These are phyloP conservation scores for Marmota monax DNA, from an alignment of 2,113 vertebrate genomes.

Conservation along the genomic window DNA sequence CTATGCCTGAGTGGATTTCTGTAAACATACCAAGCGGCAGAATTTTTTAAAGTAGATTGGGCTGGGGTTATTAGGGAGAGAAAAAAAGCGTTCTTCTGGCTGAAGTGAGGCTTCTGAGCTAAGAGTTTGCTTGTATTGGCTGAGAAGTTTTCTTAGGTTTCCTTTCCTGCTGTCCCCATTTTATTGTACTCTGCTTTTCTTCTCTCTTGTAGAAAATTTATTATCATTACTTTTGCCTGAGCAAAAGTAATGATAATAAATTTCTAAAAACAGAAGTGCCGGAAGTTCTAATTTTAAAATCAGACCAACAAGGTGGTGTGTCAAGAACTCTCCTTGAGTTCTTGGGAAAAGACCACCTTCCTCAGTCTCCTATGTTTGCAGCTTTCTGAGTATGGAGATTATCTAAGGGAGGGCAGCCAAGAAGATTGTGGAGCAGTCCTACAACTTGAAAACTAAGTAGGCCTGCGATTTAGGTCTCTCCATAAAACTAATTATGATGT, in stretches of 20 bases:
- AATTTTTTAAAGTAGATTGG: constrained; percentile 32
- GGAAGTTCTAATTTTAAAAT: constrained; percentile 7
- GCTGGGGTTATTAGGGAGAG: not conserved
- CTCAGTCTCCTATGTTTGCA: not conserved
- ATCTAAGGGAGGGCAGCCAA: constrained; percentile 1
- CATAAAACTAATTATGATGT: constrained; percentile 63
- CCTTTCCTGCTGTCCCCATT: not conserved
- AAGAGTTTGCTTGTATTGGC: not conserved
- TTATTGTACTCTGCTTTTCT: not conserved
- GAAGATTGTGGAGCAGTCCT: not conserved
- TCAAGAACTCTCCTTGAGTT: not conserved
- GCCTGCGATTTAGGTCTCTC: not conserved
- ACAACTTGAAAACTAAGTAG: constrained; percentile 44
- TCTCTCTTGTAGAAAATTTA: constrained; percentile 25
- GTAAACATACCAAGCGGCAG: constrained; percentile 44
- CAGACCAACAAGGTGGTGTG: not conserved
- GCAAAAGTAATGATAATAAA: constrained; percentile 35
- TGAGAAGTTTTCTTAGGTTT: not conserved
- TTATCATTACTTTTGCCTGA: not conserved
- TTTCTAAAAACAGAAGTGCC: not conserved
- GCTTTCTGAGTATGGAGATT: not conserved
- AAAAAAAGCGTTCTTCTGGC: not conserved
- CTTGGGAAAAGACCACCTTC: not conserved
- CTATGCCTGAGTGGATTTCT: not conserved
- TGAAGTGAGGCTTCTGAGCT: not conserved